Conservation (phyloP, 2,888 invertebrate species). For the Mythimna vitellina region DNA sequence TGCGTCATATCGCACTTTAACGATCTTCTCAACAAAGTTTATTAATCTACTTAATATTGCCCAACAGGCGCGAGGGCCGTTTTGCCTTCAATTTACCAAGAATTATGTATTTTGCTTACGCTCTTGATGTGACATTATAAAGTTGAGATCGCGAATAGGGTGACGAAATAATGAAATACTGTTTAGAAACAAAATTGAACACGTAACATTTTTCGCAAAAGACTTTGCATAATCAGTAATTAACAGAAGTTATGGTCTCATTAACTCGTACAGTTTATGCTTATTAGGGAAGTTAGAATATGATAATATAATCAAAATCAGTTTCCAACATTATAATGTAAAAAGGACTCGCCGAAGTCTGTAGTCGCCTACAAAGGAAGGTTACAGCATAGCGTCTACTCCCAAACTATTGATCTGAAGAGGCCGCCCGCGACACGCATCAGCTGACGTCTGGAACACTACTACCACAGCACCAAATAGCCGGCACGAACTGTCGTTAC, state of each 20-base stretch:
- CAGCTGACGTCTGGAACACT: slow-evolving; percentile 62
- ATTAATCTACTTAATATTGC: slow-evolving; percentile 61
- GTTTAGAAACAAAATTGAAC: background rate
- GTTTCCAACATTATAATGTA: background rate
- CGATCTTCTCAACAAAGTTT: slow-evolving; percentile 58
- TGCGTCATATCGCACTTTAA: slow-evolving; percentile 60
- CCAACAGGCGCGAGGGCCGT: slow-evolving; percentile 44
- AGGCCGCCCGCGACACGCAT: slow-evolving; percentile 60
- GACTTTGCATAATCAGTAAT: background rate
- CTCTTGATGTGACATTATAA: slow-evolving; percentile 47
- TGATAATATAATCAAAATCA: background rate
- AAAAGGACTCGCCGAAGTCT: slow-evolving; percentile 6
- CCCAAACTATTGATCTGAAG: slow-evolving; percentile 65
- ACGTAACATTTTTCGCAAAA: background rate
- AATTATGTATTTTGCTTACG: slow-evolving; percentile 47
- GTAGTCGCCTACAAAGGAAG: slow-evolving; percentile 24
- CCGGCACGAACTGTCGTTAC: slow-evolving; percentile 54
- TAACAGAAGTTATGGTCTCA: background rate
- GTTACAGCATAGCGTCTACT: slow-evolving; percentile 54
- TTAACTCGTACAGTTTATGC: background rate
- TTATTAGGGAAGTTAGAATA: background rate
- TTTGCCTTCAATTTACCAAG: slow-evolving; percentile 41
- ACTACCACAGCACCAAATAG: slow-evolving; percentile 49
- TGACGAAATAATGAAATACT: slow-evolving; percentile 19
- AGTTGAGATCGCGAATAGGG: slow-evolving; percentile 26